phyloP scores from a whole-genome alignment of 1,140 invertebrate genomes.

The Pogonomyrmex barbatus region DNA sequence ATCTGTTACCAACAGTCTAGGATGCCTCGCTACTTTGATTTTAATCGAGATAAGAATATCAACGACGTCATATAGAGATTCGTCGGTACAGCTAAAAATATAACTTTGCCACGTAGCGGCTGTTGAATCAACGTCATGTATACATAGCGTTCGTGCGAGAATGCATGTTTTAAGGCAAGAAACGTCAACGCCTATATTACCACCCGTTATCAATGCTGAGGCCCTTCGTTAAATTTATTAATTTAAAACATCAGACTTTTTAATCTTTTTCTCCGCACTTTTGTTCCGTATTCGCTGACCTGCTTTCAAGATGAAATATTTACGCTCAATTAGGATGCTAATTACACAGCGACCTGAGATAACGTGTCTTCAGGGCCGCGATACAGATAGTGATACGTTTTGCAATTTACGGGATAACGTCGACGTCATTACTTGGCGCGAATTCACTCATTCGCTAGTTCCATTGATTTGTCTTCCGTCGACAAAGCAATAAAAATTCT shows the following conservation, averaged over 20 bases:
- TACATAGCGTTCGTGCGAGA: neutral
- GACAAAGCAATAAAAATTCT: neutral
- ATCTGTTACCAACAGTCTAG: neutral
- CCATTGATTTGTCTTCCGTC: neutral
- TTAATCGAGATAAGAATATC: conserved; percentile 62
- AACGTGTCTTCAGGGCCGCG: conserved; percentile 45
- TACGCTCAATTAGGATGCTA: conserved; percentile 23
- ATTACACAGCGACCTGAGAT: conserved; percentile 56
- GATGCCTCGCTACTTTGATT: conserved; percentile 16
- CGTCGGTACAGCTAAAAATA: conserved; percentile 61
- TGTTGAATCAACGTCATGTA: conserved; percentile 11
- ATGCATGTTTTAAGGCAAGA: neutral
- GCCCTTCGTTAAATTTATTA: neutral
- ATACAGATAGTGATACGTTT: conserved; percentile 37
- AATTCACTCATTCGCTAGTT: conserved; percentile 17
- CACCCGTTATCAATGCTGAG: neutral
- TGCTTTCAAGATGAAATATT: neutral
- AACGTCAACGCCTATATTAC: neutral
- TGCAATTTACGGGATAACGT: conserved; percentile 8
- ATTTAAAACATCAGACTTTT: neutral
- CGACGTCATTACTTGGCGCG: neutral
- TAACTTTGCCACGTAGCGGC: neutral
- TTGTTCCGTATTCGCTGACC: conserved; percentile 5
- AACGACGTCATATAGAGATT: conserved; percentile 21
- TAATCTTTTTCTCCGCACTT: neutral